These are phyloP conservation scores for Phymanthus crucifer DNA, from an alignment of 92 coral and sea anemone species.

Conservation along the genomic window DNA sequence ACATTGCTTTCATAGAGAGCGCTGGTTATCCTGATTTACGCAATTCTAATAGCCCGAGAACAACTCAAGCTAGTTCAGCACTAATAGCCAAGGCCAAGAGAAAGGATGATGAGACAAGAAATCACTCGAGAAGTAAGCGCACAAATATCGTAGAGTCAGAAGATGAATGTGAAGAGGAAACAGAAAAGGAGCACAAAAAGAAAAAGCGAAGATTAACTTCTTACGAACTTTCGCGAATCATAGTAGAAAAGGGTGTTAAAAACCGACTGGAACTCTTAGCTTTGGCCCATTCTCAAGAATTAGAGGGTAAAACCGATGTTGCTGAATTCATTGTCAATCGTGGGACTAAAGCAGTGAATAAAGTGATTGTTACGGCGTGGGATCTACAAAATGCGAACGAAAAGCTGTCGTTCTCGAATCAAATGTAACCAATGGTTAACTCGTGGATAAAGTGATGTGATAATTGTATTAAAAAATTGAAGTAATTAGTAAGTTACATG, in stretches of 20 bases:
- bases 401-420: too few species aligned
- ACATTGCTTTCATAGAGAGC: conserved; percentile 29
- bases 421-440: too few species aligned
- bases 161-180: neutral
- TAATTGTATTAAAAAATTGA: neutral
- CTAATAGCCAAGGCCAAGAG: neutral
- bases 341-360: neutral
- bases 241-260: neutral
- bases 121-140: too few species aligned
- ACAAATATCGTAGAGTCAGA: too few species aligned
- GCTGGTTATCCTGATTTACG: conserved; percentile 39
- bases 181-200: neutral
- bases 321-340: neutral
- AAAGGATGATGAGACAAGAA: neutral
- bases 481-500: too few species aligned
- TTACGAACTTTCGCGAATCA: neutral
- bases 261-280: neutral
- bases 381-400: too few species aligned
- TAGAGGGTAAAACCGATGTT: neutral
- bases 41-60: conserved; percentile 31
- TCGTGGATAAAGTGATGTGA: too few species aligned
- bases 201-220: neutral
- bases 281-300: neutral
- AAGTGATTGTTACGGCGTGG: neutral
- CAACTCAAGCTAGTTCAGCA: conserved; percentile 8